Percentiles rank a stretch among this genome's conserved stretches.
Evolutionary conservation across 1,140 invertebrate genomes (phyloP).

Genomic region (Idris sp.): DNA sequence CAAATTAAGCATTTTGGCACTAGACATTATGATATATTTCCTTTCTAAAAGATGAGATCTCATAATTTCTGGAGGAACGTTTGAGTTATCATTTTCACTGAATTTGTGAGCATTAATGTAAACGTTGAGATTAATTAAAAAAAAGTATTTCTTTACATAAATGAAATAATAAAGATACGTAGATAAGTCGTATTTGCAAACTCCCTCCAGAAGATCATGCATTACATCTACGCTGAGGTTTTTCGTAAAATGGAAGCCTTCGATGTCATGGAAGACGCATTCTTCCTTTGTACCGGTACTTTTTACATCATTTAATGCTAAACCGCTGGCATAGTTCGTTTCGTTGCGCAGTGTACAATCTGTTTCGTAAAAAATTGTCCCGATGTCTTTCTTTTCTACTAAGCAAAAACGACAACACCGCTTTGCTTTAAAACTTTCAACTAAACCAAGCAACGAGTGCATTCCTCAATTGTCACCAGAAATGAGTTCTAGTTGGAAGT

Average conservation of each 20-base stretch:
- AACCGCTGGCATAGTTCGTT: background rate
- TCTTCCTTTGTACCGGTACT: conserved; percentile 36
- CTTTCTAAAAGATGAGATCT: conserved; percentile 2
- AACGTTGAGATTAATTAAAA: no score
- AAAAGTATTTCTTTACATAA: no score
- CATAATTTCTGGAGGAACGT: conserved; percentile 16
- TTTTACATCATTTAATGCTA: conserved; percentile 4
- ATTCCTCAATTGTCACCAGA: no score
- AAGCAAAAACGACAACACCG: no score
- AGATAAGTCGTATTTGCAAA: no score
- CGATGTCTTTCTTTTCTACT: background rate
- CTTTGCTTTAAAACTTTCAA: no score
- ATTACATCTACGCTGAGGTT: no score
- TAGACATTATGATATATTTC: conserved; percentile 10
- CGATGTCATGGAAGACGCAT: conserved; percentile 31
- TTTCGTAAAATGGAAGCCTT: no score
- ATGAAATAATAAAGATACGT: no score
- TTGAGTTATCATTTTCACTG: conserved; percentile 8
- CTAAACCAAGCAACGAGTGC: no score
- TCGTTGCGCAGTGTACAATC: conserved; percentile 12
- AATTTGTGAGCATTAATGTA: conserved; percentile 2
- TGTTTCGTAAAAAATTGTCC: conserved; percentile 14
- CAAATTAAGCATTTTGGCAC: conserved; percentile 26
- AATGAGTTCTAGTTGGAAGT: conserved; percentile 5
- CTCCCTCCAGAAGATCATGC: no score